Evolutionary conservation across 2,113 vertebrate genomes (phyloP).

Genomic region (Entomyzon cyanotis): DNA sequence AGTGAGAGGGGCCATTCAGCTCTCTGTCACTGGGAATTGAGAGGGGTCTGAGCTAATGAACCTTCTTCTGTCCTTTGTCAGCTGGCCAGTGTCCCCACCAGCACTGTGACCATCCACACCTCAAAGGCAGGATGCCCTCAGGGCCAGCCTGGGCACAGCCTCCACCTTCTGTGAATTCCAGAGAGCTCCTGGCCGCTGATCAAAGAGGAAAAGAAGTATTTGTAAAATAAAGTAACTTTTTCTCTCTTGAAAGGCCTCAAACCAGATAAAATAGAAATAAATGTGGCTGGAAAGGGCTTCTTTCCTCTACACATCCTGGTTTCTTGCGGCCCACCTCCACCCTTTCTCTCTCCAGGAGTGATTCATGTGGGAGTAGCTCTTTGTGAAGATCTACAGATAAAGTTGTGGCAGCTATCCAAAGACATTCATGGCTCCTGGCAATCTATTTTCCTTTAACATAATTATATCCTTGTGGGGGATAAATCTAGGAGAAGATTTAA

Average conservation of each 20-base stretch:
- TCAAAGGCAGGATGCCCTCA: neutral
- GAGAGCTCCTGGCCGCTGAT: neutral
- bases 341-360: neutral
- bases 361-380: slow-evolving; percentile 3
- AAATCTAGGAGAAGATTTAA: slow-evolving; percentile 30
- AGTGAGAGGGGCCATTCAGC: neutral
- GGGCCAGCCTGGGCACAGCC: neutral
- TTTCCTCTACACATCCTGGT: slow-evolving; percentile 6
- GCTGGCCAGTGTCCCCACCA: neutral
- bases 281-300: neutral
- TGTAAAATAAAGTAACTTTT: slow-evolving; percentile 12
- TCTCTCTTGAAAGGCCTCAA: neutral
- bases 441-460: slow-evolving; percentile 67
- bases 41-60: neutral
- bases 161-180: neutral
- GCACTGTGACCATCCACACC: neutral
- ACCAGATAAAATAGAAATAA: slow-evolving; percentile 26
- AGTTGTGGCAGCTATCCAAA: slow-evolving; percentile 41
- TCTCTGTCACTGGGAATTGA: neutral
- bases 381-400: slow-evolving; percentile 32
- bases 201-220: slow-evolving; percentile 10
- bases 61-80: neutral
- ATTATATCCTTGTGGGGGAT: slow-evolving; percentile 68
- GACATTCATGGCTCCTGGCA: slow-evolving; percentile 46
- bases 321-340: neutral